Evolutionary conservation across 37 sponge, comb jelly and placozoan species (phyloP).

Genomic region (Trichoplax adhaerens): DNA sequence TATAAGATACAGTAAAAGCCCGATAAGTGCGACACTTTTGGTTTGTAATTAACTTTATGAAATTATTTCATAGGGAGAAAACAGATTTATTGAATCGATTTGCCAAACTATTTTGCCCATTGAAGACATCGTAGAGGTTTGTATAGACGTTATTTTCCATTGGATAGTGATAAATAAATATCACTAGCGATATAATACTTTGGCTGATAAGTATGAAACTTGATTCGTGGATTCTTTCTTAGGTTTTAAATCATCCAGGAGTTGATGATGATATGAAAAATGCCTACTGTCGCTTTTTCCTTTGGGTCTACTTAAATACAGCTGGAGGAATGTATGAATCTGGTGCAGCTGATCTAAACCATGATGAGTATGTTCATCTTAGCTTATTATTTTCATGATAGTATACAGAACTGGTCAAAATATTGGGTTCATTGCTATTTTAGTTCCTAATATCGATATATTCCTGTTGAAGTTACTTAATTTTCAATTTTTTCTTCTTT

Average conservation of each 20-base stretch:
- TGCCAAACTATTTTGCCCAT: conserved; percentile 48
- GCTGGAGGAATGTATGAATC: conserved; percentile 17
- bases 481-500: too few relatives aligned
- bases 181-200: too few relatives aligned
- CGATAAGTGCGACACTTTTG: too few relatives aligned
- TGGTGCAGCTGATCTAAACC: conserved; percentile 17
- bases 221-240: background rate
- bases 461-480: too few relatives aligned
- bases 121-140: conserved; percentile 27
- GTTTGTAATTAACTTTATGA: too few relatives aligned
- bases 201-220: too few relatives aligned
- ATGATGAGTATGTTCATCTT: conserved; percentile 10
- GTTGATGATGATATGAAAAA: conserved; percentile 24
- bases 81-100: conserved; percentile 48
- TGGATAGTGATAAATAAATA: too few relatives aligned
- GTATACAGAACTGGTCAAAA: too few relatives aligned
- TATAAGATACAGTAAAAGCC: too few relatives aligned
- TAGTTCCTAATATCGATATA: too few relatives aligned
- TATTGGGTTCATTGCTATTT: too few relatives aligned
- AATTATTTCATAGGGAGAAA: conserved; percentile 23
- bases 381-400: too few relatives aligned
- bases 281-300: conserved; percentile 44
- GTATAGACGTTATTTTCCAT: background rate
- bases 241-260: conserved; percentile 10
- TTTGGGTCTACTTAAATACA: conserved; percentile 50